These are phyloP conservation scores for Drosophila kikkawai DNA, from an alignment of 1,140 invertebrate species.

Conservation along the genomic window DNA sequence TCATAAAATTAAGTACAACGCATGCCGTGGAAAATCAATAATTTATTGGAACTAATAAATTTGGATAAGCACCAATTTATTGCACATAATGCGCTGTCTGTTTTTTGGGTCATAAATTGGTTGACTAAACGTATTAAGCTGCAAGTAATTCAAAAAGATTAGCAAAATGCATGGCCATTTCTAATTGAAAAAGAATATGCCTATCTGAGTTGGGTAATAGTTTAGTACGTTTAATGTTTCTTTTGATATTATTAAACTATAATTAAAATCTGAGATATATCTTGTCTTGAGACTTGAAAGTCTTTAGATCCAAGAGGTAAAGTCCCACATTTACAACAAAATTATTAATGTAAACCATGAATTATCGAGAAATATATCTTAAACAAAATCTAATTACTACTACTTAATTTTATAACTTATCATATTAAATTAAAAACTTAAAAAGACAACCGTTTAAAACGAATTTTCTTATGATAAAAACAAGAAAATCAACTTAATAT, in stretches of 20 bases:
- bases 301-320: background rate
- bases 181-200: background rate
- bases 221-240: background rate
- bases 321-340: background rate
- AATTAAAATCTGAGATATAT: background rate
- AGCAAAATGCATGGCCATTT: background rate
- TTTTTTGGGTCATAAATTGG: constrained; percentile 3
- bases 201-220: background rate
- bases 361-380: too few species aligned
- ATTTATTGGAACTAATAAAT: constrained; percentile 49
- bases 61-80: constrained; percentile 38
- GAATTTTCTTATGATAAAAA: too few species aligned
- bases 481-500: background rate
- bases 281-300: background rate
- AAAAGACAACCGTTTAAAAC: too few species aligned
- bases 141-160: constrained; percentile 4
- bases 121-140: background rate
- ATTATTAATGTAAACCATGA: background rate
- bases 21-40: constrained; percentile 30
- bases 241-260: background rate
- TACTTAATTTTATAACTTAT: too few species aligned
- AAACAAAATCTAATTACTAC: too few species aligned
- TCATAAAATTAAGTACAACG: constrained; percentile 38
- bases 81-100: constrained; percentile 1
- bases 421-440: too few species aligned